Conservation (phyloP, 2,888 invertebrate species). For the Ptychoptera contaminata region DNA sequence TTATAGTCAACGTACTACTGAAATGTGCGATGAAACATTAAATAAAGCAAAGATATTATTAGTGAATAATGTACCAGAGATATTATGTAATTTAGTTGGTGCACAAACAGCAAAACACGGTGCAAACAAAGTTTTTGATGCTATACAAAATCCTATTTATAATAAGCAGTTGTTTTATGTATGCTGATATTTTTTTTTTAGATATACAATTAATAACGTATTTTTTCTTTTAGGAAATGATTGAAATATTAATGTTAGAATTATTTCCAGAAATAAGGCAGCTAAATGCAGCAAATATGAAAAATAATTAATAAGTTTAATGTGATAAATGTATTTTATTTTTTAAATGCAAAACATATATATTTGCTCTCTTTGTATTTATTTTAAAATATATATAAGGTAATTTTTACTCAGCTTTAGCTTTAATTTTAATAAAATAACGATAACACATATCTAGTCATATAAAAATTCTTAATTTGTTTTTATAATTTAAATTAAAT, state of each 20-base stretch:
- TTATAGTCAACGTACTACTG: constrained; percentile 36
- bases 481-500: too few relatives aligned
- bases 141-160: constrained; percentile 66
- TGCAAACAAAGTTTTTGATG: constrained; percentile 71
- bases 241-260: constrained; percentile 49
- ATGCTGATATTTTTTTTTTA: constrained; percentile 29
- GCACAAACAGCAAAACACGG: constrained; percentile 72
- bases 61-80: constrained; percentile 58
- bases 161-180: constrained; percentile 88
- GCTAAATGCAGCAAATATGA: constrained; percentile 18
- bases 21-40: constrained; percentile 51
- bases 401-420: too few relatives aligned
- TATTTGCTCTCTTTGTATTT: too few relatives aligned
- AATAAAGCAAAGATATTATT: constrained; percentile 43
- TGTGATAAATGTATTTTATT: too few relatives aligned
- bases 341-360: too few relatives aligned
- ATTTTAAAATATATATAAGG: too few relatives aligned
- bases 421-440: too few relatives aligned
- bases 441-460: too few relatives aligned
- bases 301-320: neutral
- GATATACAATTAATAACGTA: constrained; percentile 5
- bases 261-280: constrained; percentile 54
- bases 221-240: constrained; percentile 42
- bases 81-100: constrained; percentile 70
- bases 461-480: too few relatives aligned